phyloP scores from a whole-genome alignment of 2,797 vertebrate species.

The Hydrolagus colliei region DNA sequence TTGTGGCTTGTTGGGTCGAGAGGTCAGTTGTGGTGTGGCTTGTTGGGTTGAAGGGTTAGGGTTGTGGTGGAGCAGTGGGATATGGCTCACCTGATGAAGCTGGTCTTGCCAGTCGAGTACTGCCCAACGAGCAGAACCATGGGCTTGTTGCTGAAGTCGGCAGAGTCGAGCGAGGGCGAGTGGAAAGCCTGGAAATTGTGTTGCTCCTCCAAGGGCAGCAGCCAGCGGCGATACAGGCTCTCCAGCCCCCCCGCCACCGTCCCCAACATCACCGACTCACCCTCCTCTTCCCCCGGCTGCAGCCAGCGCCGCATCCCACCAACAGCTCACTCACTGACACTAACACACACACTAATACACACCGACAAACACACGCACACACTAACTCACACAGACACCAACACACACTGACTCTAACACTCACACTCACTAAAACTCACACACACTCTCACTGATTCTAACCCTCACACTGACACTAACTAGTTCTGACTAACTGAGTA shows the following conservation, averaged over 20 bases:
- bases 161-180: conserved; percentile 31
- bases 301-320: not conserved
- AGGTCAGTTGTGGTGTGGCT: too few species aligned
- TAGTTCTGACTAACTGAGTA: too few species aligned
- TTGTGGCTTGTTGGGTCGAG: too few species aligned
- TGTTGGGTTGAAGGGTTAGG: too few species aligned
- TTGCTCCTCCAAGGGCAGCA: conserved; percentile 32
- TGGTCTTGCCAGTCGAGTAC: conserved; percentile 34
- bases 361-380: not conserved
- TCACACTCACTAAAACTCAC: too few species aligned
- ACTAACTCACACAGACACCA: not conserved
- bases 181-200: conserved; percentile 31
- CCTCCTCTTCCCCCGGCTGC: not conserved
- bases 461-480: too few species aligned
- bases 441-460: too few species aligned
- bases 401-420: not conserved
- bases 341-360: not conserved
- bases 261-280: conserved; percentile 22
- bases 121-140: conserved; percentile 34
- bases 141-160: conserved; percentile 33
- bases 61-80: too few species aligned
- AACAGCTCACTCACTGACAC: not conserved
- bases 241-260: conserved; percentile 26
- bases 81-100: conserved; percentile 30
- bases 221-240: conserved; percentile 21